Conservation (phyloP, 2,888 invertebrate species). For the Chymomyza caudatula region DNA sequence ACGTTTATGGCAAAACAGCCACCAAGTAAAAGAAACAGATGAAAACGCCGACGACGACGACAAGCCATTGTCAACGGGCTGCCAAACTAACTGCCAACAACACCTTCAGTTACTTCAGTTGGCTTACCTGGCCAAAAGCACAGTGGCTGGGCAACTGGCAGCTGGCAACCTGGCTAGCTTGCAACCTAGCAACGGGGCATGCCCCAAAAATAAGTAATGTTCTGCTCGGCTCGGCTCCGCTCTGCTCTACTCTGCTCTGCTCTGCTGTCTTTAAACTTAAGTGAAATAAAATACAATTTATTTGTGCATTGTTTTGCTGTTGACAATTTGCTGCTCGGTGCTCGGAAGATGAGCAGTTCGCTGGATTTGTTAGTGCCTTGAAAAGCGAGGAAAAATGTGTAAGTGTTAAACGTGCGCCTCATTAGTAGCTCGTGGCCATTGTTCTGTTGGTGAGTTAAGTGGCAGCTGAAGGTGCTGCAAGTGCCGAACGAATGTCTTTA, state of each 20-base stretch:
- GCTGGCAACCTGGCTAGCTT: background rate
- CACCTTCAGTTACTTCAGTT: background rate
- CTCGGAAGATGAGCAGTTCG: background rate
- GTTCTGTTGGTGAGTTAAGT: background rate
- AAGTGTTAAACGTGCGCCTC: background rate
- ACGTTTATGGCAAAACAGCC: background rate
- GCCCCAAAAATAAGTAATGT: too few species aligned
- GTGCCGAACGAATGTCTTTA: background rate
- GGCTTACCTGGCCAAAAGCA: slow-evolving; percentile 7
- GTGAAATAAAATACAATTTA: slow-evolving; percentile 59
- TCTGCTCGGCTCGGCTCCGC: too few species aligned
- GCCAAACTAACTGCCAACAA: slow-evolving; percentile 20
- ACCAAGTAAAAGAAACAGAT: background rate
- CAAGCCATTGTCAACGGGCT: slow-evolving; percentile 37
- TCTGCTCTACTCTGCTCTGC: background rate
- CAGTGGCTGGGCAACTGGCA: background rate
- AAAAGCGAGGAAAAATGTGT: background rate
- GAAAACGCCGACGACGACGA: slow-evolving; percentile 11
- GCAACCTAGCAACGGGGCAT: background rate
- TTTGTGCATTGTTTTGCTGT: slow-evolving; percentile 59
- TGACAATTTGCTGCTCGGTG: slow-evolving; percentile 31
- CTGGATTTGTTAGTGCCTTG: background rate
- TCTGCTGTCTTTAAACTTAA: slow-evolving; percentile 47
- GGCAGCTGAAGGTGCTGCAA: background rate
- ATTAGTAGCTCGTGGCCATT: background rate